Conservation (phyloP, 2,888 invertebrate genomes). For the Poecilobothrus nobilitatus region DNA sequence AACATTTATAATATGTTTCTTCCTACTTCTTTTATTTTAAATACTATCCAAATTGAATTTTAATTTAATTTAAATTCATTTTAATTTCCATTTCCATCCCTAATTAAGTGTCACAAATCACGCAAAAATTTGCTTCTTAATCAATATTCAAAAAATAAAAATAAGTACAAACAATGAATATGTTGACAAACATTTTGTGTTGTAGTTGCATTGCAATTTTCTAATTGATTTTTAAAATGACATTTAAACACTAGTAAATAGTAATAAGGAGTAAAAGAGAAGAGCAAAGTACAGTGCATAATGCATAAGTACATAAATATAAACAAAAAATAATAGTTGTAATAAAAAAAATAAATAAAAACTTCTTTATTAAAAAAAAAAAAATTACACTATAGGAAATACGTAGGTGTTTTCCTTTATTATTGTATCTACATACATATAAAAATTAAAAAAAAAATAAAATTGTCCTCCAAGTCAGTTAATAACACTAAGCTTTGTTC, state of each 20-base stretch:
- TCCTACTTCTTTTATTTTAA: not conserved
- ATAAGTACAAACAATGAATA: not conserved
- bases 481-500: not conserved
- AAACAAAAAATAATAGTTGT: too few species aligned
- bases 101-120: constrained; percentile 1
- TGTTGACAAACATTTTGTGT: too few species aligned
- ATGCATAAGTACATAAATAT: too few species aligned
- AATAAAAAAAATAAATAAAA: not conserved
- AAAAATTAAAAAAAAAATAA: too few species aligned
- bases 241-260: not conserved
- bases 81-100: not conserved
- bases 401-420: not conserved
- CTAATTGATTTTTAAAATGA: not conserved
- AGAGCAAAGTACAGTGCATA: too few species aligned
- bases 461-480: too few species aligned
- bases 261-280: too few species aligned
- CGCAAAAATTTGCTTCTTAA: not conserved
- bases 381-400: not conserved
- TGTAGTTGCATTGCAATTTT: not conserved
- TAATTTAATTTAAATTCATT: not conserved
- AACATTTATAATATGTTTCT: too few species aligned
- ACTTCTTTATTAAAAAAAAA: not conserved
- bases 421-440: not conserved
- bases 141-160: not conserved
- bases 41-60: not conserved